Evolutionary conservation across 2,113 vertebrate genomes (phyloP).

Genomic region (Poeciliopsis retropinna): DNA sequence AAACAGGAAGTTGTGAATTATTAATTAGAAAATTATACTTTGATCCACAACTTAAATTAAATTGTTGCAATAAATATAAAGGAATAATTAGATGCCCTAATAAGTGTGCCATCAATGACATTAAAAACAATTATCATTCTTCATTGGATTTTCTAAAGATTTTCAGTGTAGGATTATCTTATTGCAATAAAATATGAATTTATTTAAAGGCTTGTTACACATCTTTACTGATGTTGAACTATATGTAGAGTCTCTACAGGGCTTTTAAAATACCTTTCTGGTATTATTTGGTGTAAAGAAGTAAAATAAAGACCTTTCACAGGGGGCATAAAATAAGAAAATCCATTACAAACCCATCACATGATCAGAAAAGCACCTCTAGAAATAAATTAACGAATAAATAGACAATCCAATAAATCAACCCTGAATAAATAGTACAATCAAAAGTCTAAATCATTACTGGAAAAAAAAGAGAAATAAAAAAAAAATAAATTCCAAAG

Average conservation of each 20-base stretch:
- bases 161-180: neutral
- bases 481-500: slow-evolving; percentile 65
- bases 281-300: slow-evolving; percentile 75
- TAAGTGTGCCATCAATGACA: neutral
- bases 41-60: neutral
- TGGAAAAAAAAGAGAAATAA: slow-evolving; percentile 4
- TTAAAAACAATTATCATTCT: neutral
- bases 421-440: slow-evolving; percentile 80
- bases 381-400: slow-evolving; percentile 76
- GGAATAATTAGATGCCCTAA: neutral
- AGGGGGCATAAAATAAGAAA: slow-evolving; percentile 14
- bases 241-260: neutral
- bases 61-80: neutral
- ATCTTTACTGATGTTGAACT: neutral
- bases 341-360: slow-evolving; percentile 46
- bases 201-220: neutral
- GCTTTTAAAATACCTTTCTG: slow-evolving; percentile 60
- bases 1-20: no score
- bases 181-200: neutral
- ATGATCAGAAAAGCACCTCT: slow-evolving; percentile 63
- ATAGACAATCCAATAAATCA: slow-evolving; percentile 62
- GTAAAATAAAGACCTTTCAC: slow-evolving; percentile 51
- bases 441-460: slow-evolving; percentile 75
- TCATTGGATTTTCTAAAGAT: neutral
- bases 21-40: no score